Percentiles rank a stretch among this genome's conserved stretches.
These are phyloP conservation scores for Brachionus rotundiformis DNA, from an alignment of 1,140 invertebrate genomes.

Conservation along the genomic window DNA sequence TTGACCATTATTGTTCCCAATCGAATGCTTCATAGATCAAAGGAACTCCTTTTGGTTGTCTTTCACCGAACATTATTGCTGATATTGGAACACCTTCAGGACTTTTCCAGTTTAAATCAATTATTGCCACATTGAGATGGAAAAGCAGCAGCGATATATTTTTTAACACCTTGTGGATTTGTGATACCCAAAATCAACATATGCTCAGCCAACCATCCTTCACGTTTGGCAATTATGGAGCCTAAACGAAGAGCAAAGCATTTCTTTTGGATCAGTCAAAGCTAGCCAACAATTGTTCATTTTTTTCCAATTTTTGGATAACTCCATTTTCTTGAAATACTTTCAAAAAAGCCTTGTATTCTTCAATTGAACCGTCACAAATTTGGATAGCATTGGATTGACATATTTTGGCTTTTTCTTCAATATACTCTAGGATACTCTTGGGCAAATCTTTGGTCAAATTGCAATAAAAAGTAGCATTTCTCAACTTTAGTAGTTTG, in stretches of 20 bases:
- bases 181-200: slow-evolving; percentile 94
- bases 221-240: slow-evolving; percentile 84
- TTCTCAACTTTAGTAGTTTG: not conserved
- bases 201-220: slow-evolving; percentile 98
- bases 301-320: slow-evolving; percentile 77
- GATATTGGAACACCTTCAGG: slow-evolving; percentile 78
- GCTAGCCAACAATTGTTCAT: slow-evolving; percentile 94
- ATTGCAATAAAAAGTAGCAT: not conserved
- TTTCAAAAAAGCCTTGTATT: slow-evolving; percentile 71
- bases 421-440: slow-evolving; percentile 10
- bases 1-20: slow-evolving; percentile 80
- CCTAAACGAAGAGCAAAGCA: slow-evolving; percentile 96
- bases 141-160: slow-evolving; percentile 93
- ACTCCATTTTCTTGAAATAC: slow-evolving; percentile 69
- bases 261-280: slow-evolving; percentile 92
- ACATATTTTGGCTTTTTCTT: slow-evolving; percentile 69
- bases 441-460: not conserved
- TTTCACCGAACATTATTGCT: slow-evolving; percentile 83
- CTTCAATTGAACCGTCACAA: slow-evolving; percentile 83
- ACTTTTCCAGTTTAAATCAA: slow-evolving; percentile 78
- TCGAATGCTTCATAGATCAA: slow-evolving; percentile 85
- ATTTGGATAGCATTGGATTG: slow-evolving; percentile 82
- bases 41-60: slow-evolving; percentile 85
- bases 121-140: slow-evolving; percentile 97
- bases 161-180: slow-evolving; percentile 81